phyloP scores from a whole-genome alignment of 2,113 vertebrate species.

The Chelonoidis abingdonii region DNA sequence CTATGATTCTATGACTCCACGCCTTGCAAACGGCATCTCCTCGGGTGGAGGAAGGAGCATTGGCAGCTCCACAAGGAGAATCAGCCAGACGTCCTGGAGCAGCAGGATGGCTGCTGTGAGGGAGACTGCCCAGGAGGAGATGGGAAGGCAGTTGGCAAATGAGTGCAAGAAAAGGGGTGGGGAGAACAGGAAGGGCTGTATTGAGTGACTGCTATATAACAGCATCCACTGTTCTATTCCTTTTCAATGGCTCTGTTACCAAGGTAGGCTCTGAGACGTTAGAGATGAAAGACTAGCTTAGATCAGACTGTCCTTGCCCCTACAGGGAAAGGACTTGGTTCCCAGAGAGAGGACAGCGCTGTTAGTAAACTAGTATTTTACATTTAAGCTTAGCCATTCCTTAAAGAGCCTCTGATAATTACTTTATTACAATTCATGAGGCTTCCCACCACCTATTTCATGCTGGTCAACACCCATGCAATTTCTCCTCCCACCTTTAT shows the following conservation, averaged over 20 bases:
- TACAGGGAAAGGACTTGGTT: not conserved
- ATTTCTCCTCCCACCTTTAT: not conserved
- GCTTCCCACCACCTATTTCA: not conserved
- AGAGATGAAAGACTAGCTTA: not conserved
- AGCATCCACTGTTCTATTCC: not conserved
- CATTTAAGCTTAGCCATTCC: not conserved
- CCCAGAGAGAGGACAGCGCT: not conserved
- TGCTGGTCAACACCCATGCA: accelerated
- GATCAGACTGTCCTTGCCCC: not conserved
- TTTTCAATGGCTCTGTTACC: not conserved
- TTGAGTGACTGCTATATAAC: not conserved
- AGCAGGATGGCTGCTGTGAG: not conserved
- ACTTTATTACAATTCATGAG: not conserved
- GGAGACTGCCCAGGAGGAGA: too few species aligned
- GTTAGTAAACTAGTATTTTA: not conserved
- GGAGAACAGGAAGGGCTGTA: not conserved
- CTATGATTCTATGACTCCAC: too few species aligned
- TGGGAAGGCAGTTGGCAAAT: not conserved
- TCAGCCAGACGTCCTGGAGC: not conserved
- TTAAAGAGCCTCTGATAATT: not conserved
- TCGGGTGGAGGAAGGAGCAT: too few species aligned
- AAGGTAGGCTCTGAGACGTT: too few species aligned
- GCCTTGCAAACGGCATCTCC: not conserved
- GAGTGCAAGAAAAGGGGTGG: too few species aligned
- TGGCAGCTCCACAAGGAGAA: too few species aligned